phyloP scores from a whole-genome alignment of 2,888 invertebrate genomes.

The Leptopilina myrica region DNA sequence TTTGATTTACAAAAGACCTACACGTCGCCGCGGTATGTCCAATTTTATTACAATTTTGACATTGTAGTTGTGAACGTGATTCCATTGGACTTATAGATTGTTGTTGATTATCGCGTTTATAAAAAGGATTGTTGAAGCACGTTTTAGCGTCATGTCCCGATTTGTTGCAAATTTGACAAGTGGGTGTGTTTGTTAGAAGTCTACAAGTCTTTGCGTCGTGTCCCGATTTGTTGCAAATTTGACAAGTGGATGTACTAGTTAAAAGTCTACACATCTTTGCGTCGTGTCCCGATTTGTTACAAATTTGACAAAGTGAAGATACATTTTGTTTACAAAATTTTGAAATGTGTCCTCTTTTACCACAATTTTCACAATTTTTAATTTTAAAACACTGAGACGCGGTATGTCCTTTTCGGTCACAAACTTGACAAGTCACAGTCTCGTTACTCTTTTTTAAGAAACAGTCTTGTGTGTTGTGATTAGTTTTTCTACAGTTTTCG shows the following conservation, averaged over 20 bases:
- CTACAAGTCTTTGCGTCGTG: constrained; percentile 25
- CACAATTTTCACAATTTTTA: neutral
- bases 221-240: constrained; percentile 23
- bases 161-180: neutral
- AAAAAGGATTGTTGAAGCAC: neutral
- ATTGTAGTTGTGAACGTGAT: neutral
- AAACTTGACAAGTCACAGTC: too few relatives aligned
- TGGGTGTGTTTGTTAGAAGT: too few relatives aligned
- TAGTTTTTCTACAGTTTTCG: neutral
- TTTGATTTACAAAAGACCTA: neutral
- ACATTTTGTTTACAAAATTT: neutral
- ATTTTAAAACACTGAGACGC: too few relatives aligned
- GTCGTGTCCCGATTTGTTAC: constrained; percentile 19
- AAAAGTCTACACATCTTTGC: neutral
- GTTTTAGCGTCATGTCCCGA: neutral
- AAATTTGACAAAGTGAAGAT: neutral
- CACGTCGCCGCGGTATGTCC: neutral
- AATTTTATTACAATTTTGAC: neutral
- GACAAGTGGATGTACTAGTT: neutral
- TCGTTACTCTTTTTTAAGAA: neutral
- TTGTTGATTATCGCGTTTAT: neutral
- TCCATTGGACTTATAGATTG: neutral
- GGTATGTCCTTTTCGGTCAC: too few relatives aligned
- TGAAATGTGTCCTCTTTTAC: constrained; percentile 23
- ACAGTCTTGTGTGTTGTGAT: neutral